A percentile compares a stretch with the other conserved stretches of the same genome.
phyloP scores from a whole-genome alignment of 2,797 vertebrate species.

The Eutrigla gurnardus region DNA sequence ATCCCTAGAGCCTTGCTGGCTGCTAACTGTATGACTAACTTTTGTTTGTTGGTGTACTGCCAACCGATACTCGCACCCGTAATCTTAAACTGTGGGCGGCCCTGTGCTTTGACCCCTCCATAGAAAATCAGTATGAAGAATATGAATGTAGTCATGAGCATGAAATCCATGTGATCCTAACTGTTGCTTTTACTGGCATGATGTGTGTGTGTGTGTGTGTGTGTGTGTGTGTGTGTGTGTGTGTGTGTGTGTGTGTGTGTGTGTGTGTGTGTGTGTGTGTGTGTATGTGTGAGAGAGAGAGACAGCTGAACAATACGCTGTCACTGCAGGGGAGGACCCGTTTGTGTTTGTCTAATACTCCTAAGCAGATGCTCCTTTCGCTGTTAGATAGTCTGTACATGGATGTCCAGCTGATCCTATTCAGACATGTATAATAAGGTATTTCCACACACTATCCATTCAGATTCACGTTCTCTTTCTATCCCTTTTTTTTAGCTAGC shows the following conservation, averaged over 20 bases:
- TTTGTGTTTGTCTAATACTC: not conserved
- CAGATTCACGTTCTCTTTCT: not conserved
- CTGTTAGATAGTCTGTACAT: not conserved
- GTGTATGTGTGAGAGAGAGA: no score
- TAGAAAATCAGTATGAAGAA: conserved; percentile 9
- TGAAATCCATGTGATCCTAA: not conserved
- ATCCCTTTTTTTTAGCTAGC: not conserved
- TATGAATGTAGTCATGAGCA: not conserved
- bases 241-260: no score
- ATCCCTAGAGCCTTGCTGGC: conserved; percentile 8
- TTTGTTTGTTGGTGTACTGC: conserved; percentile 1
- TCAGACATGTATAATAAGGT: not conserved
- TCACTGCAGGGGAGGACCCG: not conserved
- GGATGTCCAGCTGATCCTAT: no score
- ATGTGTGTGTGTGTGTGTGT: no score
- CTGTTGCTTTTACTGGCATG: no score
- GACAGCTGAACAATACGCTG: not conserved
- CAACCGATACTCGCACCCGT: not conserved
- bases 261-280: no score
- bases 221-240: no score
- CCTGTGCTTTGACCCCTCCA: conserved; percentile 7
- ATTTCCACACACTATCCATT: not conserved
- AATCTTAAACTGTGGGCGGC: conserved; percentile 4
- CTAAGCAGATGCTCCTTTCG: not conserved
- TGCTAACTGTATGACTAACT: conserved; percentile 13